Evolutionary conservation across 2,797 vertebrate species (phyloP), one percentile per base, ranked within the genome.

Genomic region (Tympanoctomys barrerae): DNA sequence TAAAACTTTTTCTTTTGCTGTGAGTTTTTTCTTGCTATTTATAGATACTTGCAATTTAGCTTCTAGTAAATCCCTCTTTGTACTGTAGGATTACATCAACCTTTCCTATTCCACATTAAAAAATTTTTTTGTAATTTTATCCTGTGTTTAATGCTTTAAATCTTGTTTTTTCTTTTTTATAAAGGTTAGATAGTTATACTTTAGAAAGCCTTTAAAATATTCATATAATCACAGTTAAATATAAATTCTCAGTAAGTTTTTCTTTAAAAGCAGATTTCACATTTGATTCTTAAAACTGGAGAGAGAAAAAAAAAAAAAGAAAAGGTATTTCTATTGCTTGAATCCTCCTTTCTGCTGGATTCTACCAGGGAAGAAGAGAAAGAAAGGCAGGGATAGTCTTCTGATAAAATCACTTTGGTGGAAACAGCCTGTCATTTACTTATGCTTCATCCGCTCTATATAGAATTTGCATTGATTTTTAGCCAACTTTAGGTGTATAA

Each of bases 201-300:
- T 85, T 89, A 79, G 75, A 85, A 88, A 94, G 95, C n/a, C 4
- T 57, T 92, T 49, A 36, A 87, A 66, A 62, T 94, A 79, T 18
- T 94, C 22, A n/a, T 49, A 54, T 91, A 14, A 24, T 79, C 3
- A 73, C 36, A 66, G 26, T 83, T 94, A 85, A 82, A 33, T 71
- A 36, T 59, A 39, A 73, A 46, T 59, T 93, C 18, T 59, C 4
- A 49, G 19, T 64, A 62, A 49, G 28, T 28, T 87, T 92, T 94
- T 39, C 52, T 91, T 3, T 57, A 82, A 87, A 87, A 84, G 31
- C 42, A 68, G 36, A 80, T 75, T 83, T 24, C 39, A 77, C 22
- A 5, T 54, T 57, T 57, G 33, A 66, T 68, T 13, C 36, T 33
- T 24, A 84, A 36, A 33, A 46, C 39, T 52, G 11, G 52, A 6